Evolutionary conservation across 1,140 invertebrate genomes (phyloP).

Genomic region (Hyphantria cunea): DNA sequence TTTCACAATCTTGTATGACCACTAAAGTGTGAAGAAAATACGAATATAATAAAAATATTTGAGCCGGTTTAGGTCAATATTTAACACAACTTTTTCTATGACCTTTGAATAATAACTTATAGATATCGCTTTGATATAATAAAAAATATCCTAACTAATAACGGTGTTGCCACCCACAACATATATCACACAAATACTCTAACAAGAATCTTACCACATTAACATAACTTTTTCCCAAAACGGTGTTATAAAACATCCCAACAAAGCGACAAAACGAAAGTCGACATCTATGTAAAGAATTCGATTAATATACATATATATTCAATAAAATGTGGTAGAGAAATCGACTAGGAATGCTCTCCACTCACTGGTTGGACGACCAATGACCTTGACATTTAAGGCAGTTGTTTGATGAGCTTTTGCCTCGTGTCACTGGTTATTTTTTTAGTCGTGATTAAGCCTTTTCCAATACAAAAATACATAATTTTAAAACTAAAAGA

Average conservation of each 20-base stretch:
- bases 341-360: constrained; percentile 56
- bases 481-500: too few species aligned
- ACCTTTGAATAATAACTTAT: neutral
- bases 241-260: constrained; percentile 29
- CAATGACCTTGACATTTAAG: constrained; percentile 73
- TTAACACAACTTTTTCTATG: neutral
- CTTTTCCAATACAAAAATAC: too few species aligned
- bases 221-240: constrained; percentile 34
- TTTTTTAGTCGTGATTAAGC: too few species aligned
- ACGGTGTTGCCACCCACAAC: constrained; percentile 14
- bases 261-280: constrained; percentile 40
- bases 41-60: too few species aligned
- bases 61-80: too few species aligned
- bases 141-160: constrained; percentile 7
- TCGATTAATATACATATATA: constrained; percentile 59
- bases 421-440: constrained; percentile 23
- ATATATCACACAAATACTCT: constrained; percentile 13
- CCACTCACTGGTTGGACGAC: constrained; percentile 58
- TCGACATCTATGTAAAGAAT: constrained; percentile 52
- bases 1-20: too few species aligned
- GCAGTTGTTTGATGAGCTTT: constrained; percentile 49
- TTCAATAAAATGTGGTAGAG: constrained; percentile 59
- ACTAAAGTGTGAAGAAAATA: too few species aligned
- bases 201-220: constrained; percentile 31
- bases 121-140: neutral